Percentiles rank a stretch among this genome's conserved stretches.
phyloP scores from a whole-genome alignment of 2,797 vertebrate species.

The Acrossocheilus fasciatus region DNA sequence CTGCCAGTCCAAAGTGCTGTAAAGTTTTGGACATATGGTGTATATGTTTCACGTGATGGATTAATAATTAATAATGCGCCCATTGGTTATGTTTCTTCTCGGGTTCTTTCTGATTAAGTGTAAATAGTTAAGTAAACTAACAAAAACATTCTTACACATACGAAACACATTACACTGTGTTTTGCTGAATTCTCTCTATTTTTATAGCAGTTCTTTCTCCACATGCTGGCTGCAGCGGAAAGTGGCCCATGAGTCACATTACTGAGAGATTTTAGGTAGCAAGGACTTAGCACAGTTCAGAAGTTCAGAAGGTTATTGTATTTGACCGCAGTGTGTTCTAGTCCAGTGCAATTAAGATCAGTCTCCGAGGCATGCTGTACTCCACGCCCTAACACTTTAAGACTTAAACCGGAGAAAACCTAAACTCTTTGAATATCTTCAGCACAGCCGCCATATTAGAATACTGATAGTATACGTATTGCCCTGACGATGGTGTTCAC shows the following conservation, averaged over 20 bases:
- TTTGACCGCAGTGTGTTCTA: conserved; percentile 77
- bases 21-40: not conserved
- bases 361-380: conserved; percentile 66
- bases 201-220: conserved; percentile 25
- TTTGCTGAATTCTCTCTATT: conserved; percentile 31
- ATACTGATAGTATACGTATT: conserved; percentile 11
- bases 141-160: conserved; percentile 28
- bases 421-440: conserved; percentile 32
- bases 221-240: conserved; percentile 22
- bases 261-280: conserved; percentile 71
- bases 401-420: conserved; percentile 11
- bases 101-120: conserved; percentile 1
- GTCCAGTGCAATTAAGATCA: conserved; percentile 74
- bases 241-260: conserved; percentile 72
- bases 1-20: not conserved
- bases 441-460: conserved; percentile 37
- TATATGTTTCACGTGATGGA: conserved; percentile 10
- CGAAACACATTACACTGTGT: conserved; percentile 1
- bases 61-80: conserved; percentile 2
- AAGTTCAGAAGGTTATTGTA: conserved; percentile 83
- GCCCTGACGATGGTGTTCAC: conserved; percentile 2
- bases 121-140: conserved; percentile 38
- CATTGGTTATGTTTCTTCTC: not conserved
- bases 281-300: conserved; percentile 69
- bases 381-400: conserved; percentile 44